Conservation (phyloP, 2,113 vertebrate species). For the Hypomesus transpacificus region DNA sequence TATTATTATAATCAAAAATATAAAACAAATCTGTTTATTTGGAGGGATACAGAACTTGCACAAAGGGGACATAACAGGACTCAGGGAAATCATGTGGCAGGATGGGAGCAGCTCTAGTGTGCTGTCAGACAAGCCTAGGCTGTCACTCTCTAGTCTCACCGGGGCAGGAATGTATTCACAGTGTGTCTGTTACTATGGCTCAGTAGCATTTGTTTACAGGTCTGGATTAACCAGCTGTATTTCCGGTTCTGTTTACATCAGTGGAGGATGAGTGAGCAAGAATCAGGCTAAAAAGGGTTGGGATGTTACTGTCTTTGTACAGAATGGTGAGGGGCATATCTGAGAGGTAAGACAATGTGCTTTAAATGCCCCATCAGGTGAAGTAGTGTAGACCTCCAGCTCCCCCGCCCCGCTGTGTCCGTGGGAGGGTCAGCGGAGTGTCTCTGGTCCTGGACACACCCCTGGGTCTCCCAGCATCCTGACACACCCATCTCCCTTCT, state of each 20-base stretch:
- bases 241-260: constrained; percentile 25
- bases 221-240: constrained; percentile 14
- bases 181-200: constrained; percentile 16
- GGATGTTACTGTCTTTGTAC: constrained; percentile 38
- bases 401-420: not conserved
- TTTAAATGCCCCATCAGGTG: constrained; percentile 20
- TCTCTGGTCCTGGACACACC: constrained; percentile 9
- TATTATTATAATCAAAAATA: not conserved
- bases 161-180: constrained; percentile 44
- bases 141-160: constrained; percentile 43
- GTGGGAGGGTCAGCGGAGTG: not conserved
- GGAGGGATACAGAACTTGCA: too few species aligned
- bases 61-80: constrained; percentile 24
- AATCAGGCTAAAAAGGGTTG: constrained; percentile 37
- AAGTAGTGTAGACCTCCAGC: not conserved
- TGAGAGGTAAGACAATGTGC: constrained; percentile 39
- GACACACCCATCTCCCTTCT: not conserved
- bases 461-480: not conserved
- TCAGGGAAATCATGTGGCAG: constrained; percentile 38
- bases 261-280: constrained; percentile 19
- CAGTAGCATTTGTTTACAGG: too few species aligned
- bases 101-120: constrained; percentile 34
- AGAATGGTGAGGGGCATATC: constrained; percentile 46
- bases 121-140: constrained; percentile 34
- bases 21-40: not conserved